Base-by-base conservation (phyloP, 2,797 vertebrate species). In the Aotus griseimembra region DNA sequence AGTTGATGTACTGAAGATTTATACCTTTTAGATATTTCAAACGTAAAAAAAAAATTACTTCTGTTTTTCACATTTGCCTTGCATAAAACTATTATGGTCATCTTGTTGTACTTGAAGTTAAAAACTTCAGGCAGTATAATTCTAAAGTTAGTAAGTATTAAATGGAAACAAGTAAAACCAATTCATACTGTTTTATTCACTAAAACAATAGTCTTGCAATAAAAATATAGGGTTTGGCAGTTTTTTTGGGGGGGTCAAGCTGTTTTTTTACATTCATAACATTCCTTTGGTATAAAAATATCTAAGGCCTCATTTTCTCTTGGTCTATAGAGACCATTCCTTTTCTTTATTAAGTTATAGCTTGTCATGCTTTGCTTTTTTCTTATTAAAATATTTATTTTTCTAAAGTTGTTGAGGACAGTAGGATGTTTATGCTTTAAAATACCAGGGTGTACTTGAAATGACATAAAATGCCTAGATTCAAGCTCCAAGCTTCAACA, bases 371-470 rank as follows among this genome's bases (percentile, higher is more conserved):
- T 67, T 52, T 8, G 44, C 5, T n/a, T 85, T 92, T 95, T 91
- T 57, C 95, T 97, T 96, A 17, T 91, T 97, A 96, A 97, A 97
- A 94, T 96, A 94, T 94, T 97, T 97, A 97, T 93, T 91, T 97
- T 94, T 96, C 90, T 97, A 64, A 67, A 48, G 41, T 97, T 97
- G 77, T 90, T 89, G 79, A 92, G 87, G 50, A 94, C 24, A 73
- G n/a, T 81, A 86, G 82, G 83, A 77, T 94, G 94, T 92, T 50
- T 90, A 83, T 83, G 46, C 20, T 26, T 79, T 92, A 88, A 97
- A 96, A 86, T 64, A 36, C 7, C 55, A 52, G 15, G 8, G 24
- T 91, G 83, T 84, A 72, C 28, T 90, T 75, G 20, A 93, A 82
- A 57, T 94, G 48, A 33, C 48, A 28, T 44, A 93, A 92, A 95